A percentile compares a stretch with the other conserved stretches of the same genome.
phyloP scores from a whole-genome alignment of 2,888 invertebrate genomes.

The Gymnosoma rotundatum region DNA sequence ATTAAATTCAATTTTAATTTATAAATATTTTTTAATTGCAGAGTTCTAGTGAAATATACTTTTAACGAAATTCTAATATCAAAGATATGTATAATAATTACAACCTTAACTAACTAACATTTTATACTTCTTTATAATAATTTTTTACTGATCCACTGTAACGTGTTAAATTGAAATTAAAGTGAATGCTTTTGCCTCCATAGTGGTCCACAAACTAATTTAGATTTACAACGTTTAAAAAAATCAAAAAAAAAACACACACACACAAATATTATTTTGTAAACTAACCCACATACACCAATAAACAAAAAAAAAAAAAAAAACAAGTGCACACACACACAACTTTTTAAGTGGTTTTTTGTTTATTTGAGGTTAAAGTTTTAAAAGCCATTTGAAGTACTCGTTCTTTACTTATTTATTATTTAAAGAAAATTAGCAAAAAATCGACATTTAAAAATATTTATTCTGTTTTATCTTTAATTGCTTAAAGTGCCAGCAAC shows the following conservation, averaged over 20 bases:
- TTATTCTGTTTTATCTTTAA: conserved; percentile 35
- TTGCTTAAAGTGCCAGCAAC: conserved; percentile 34
- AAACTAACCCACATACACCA: background rate
- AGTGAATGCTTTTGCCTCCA: background rate
- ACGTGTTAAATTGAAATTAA: background rate
- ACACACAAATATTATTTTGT: conserved; percentile 8
- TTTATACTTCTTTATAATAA: too few species aligned
- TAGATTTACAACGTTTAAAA: conserved; percentile 46
- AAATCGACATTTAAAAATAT: background rate
- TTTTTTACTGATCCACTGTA: background rate
- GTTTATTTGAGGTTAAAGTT: conserved; percentile 61
- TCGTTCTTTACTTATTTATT: conserved; percentile 37
- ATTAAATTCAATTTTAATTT: too few species aligned
- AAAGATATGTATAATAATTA: too few species aligned
- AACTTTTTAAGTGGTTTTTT: too few species aligned
- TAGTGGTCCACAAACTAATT: conserved; percentile 61
- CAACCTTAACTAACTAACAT: too few species aligned
- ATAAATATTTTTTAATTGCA: too few species aligned
- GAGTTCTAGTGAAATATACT: too few species aligned
- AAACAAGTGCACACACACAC: too few species aligned
- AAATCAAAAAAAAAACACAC: conserved; percentile 16
- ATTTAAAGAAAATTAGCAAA: conserved; percentile 4
- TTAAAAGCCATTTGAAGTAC: conserved; percentile 63
- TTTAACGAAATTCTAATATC: too few species aligned
- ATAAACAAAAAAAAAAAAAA: background rate